Conservation (phyloP, 2,888 invertebrate genomes). For the Plagodis dolabraria region DNA sequence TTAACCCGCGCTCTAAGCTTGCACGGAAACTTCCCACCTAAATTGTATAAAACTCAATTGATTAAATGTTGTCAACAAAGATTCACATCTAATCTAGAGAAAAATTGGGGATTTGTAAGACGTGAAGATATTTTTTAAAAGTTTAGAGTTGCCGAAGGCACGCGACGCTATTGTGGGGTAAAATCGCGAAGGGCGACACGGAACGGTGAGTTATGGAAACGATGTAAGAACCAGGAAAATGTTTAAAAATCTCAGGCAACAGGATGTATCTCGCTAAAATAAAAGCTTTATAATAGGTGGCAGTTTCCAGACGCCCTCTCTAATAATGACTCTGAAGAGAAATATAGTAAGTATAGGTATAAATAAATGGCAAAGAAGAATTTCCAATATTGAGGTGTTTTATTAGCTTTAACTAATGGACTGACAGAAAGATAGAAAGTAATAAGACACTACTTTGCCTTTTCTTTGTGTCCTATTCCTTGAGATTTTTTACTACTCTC, state of each 20-base stretch:
- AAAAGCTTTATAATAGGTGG: background rate
- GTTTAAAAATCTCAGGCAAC: background rate
- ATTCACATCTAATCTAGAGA: conserved; percentile 32
- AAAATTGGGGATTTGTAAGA: conserved; percentile 31
- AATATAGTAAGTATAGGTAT: too few species aligned
- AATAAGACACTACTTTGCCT: too few species aligned
- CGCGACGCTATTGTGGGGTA: background rate
- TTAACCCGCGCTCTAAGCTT: conserved; percentile 33
- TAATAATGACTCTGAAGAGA: too few species aligned
- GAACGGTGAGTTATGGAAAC: background rate
- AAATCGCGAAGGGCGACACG: background rate
- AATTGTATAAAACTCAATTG: conserved; percentile 34
- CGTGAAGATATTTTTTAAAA: conserved; percentile 25
- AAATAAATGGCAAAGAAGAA: too few species aligned
- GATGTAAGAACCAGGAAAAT: background rate
- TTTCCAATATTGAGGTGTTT: too few species aligned
- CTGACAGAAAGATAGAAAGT: too few species aligned
- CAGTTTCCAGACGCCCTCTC: too few species aligned
- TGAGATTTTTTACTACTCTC: too few species aligned
- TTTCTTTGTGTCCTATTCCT: too few species aligned
- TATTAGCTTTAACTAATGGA: too few species aligned
- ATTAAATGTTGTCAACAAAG: conserved; percentile 31
- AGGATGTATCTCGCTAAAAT: background rate
- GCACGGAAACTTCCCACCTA: conserved; percentile 23
- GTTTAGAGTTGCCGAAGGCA: conserved; percentile 11